These are phyloP conservation scores for Achlya flavicornis DNA, from an alignment of 2,888 invertebrate genomes.

Conservation along the genomic window DNA sequence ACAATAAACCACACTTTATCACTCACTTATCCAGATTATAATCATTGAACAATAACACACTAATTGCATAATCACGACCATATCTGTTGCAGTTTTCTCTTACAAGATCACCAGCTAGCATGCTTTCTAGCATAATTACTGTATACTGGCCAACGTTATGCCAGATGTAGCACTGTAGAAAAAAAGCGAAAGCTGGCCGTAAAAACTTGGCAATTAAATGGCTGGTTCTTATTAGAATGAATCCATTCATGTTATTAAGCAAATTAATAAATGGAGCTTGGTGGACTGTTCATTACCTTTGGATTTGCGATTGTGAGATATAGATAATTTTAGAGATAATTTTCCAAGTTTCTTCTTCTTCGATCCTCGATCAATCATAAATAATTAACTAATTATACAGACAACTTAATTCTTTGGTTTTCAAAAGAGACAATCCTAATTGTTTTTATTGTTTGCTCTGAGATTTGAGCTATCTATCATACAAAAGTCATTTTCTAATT, in stretches of 20 bases:
- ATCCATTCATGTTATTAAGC: constrained; percentile 4
- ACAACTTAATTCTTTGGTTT: no score
- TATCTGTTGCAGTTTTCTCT: constrained; percentile 34
- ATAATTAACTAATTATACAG: no score
- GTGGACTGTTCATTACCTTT: neutral
- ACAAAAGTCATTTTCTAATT: no score
- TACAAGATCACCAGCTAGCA: constrained; percentile 23
- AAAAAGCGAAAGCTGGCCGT: constrained; percentile 32
- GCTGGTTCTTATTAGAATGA: constrained; percentile 5
- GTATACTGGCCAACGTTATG: constrained; percentile 28
- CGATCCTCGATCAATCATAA: no score
- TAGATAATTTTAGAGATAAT: no score
- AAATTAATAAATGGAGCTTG: constrained; percentile 6
- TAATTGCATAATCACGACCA: constrained; percentile 34
- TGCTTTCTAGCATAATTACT: constrained; percentile 51
- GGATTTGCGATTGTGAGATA: neutral
- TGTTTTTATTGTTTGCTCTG: no score
- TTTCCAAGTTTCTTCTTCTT: no score
- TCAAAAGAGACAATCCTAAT: no score
- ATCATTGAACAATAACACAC: constrained; percentile 19
- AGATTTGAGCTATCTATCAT: no score
- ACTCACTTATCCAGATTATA: neutral
- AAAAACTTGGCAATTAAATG: constrained; percentile 17
- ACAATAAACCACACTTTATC: neutral
- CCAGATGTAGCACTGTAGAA: constrained; percentile 23